Conservation (phyloP, 2,888 invertebrate species). For the Minunthozetes semirufus region DNA sequence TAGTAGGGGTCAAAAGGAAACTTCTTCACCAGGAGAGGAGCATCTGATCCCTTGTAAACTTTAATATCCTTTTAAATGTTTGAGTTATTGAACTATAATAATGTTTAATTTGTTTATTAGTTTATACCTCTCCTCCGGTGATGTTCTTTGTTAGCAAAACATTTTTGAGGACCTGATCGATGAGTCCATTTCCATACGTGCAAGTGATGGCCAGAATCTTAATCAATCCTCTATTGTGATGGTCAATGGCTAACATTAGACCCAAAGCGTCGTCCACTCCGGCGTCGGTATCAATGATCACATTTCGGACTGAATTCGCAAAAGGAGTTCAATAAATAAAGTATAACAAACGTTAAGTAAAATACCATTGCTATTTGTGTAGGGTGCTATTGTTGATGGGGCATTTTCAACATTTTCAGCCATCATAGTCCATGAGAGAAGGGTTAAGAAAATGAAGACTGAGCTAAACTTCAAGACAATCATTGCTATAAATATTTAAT, state of each 20-base stretch:
- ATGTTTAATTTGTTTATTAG: too few species aligned
- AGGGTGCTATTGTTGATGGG: too few species aligned
- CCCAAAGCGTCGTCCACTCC: constrained; percentile 49
- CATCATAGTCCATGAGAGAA: too few species aligned
- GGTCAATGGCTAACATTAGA: constrained; percentile 46
- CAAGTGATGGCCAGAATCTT: constrained; percentile 65
- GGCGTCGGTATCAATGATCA: constrained; percentile 48
- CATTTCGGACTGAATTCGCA: background rate
- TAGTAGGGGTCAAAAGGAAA: constrained; percentile 44
- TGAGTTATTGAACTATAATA: too few species aligned
- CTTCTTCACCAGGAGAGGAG: constrained; percentile 45
- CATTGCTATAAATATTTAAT: too few species aligned
- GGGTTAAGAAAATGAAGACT: too few species aligned
- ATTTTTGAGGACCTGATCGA: constrained; percentile 63
- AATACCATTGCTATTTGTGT: too few species aligned
- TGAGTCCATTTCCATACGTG: constrained; percentile 64
- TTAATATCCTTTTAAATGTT: background rate
- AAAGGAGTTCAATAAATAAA: too few species aligned
- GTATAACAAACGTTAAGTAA: too few species aligned
- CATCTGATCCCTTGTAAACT: background rate
- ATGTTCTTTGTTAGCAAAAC: constrained; percentile 51
- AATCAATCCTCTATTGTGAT: constrained; percentile 43
- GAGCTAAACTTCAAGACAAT: too few species aligned
- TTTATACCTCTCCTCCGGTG: constrained; percentile 22
- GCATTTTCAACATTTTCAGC: too few species aligned